Percentiles rank a stretch among this genome's conserved stretches.
Conservation (phyloP, 2,888 invertebrate genomes). For the Steinernema hermaphroditum region DNA sequence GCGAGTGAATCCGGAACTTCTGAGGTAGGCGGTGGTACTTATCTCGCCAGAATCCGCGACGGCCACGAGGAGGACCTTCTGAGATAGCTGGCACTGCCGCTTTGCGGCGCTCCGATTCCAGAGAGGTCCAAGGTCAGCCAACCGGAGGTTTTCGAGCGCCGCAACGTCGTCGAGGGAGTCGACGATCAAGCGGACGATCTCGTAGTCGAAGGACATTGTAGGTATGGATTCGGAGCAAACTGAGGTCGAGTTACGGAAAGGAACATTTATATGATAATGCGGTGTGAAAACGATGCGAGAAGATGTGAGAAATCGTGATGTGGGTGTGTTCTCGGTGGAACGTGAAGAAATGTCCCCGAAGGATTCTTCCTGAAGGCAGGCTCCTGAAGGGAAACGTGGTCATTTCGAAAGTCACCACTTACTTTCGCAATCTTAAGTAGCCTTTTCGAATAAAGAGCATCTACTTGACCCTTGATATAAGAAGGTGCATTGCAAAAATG, state of each 20-base stretch:
- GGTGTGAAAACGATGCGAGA: constrained; percentile 9
- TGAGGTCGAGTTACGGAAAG: background rate
- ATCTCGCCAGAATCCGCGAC: background rate
- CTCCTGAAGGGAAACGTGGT: no score
- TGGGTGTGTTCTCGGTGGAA: no score
- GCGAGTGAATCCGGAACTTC: background rate
- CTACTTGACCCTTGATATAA: background rate
- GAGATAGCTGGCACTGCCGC: background rate
- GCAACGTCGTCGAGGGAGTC: background rate
- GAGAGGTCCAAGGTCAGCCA: background rate
- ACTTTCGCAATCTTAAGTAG: no score
- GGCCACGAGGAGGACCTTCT: background rate
- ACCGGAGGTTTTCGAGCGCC: background rate
- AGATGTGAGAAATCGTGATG: no score
- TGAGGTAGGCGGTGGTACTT: background rate
- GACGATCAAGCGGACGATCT: constrained; percentile 1
- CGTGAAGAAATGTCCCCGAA: no score
- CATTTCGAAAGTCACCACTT: no score
- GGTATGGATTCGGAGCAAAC: background rate
- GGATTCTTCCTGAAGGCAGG: no score
- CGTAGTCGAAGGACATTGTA: background rate
- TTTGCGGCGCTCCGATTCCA: background rate
- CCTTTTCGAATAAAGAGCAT: no score
- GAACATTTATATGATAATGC: background rate
- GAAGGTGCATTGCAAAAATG: background rate